These are phyloP conservation scores for Drosophila gunungcola DNA, from an alignment of 1,140 invertebrate species.

Conservation along the genomic window DNA sequence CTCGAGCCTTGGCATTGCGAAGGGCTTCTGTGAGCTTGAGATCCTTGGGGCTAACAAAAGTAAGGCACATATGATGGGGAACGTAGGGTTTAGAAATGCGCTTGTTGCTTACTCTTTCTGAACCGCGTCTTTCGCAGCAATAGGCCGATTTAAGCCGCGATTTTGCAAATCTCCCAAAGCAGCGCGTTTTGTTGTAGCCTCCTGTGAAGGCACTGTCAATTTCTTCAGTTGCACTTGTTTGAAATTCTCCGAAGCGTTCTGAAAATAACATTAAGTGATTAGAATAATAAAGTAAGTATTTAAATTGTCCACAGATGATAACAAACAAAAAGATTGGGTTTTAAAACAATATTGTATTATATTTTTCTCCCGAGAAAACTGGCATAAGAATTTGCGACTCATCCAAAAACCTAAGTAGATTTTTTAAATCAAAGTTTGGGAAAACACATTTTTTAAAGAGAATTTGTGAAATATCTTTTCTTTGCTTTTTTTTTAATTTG, in stretches of 20 bases:
- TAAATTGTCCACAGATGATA: too few relatives aligned
- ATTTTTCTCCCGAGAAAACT: too few relatives aligned
- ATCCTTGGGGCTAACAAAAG: conserved; percentile 57
- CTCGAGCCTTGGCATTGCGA: conserved; percentile 71
- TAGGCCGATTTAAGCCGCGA: conserved; percentile 61
- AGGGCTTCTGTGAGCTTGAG: conserved; percentile 64
- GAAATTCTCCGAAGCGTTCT: conserved; percentile 74
- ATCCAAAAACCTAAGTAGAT: too few relatives aligned
- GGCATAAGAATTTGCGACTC: too few relatives aligned
- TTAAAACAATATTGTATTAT: too few relatives aligned
- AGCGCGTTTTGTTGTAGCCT: conserved; percentile 75
- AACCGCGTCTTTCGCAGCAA: conserved; percentile 60
- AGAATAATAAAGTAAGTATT: not conserved
- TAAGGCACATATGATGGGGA: conserved; percentile 1
- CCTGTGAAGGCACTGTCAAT: conserved; percentile 64
- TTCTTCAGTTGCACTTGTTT: conserved; percentile 75
- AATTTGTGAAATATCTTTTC: too few relatives aligned
- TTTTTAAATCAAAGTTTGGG: too few relatives aligned
- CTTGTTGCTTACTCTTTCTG: conserved; percentile 73
- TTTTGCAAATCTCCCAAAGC: conserved; percentile 81
- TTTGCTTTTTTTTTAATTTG: too few relatives aligned
- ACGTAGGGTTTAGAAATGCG: not conserved
- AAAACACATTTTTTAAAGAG: too few relatives aligned
- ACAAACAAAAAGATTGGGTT: too few relatives aligned
- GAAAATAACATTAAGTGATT: not conserved